Evolutionary conservation across 1,140 invertebrate genomes (phyloP), one percentile per base, ranked within the genome.

Genomic region (Vollenhovia emeryi): DNA sequence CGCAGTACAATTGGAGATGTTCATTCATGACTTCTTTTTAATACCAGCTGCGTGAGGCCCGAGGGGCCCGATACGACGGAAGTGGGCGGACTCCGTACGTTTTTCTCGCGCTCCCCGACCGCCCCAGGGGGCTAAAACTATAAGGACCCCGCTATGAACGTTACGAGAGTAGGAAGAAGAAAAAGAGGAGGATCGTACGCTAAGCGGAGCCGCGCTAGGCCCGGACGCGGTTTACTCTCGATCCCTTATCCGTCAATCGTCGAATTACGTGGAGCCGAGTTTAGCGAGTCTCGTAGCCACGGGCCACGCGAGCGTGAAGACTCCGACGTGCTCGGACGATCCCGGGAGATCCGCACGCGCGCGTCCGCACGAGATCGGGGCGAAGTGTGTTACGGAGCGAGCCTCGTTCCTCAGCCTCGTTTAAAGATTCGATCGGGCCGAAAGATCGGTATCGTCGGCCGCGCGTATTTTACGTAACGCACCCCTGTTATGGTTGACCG

Each of bases 381-480:
- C 21, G n/a, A 43, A 78, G 52, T 62, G 50, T 27, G 40, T 27
- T n/a, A 18, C 13, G 13, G 27, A 75, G 15, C 52, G 27, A 40
- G 64, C 84, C 66, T 50, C 43, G 64, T 89, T 82, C 52, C 64
- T 21, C 60, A 55, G 30, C 57, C 75, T 66, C 66, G 52, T 76
- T 76, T 45, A 48, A 75, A 79, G 78, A 89, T 89, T 84, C 79
- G 87, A 89, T 87, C 87, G 59, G 45, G 50, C 55, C 83, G 90
- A 89, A 90, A 89, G 91, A 93, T 93, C 76, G 71, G 45, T 93
- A 94, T 94, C 92, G 60, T 36, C n/a, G 33, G n/a, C 64, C 66
- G 83, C 84, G 86, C 33, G 66, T 87, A 91, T 91, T 93, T 91
- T 90, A 90, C 92, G 90, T 92, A 91, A 93, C 90, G 89, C 88